Evolutionary conservation across 1,140 invertebrate species (phyloP), one percentile per base, ranked within the genome.

Genomic region (Triops cancriformis): DNA sequence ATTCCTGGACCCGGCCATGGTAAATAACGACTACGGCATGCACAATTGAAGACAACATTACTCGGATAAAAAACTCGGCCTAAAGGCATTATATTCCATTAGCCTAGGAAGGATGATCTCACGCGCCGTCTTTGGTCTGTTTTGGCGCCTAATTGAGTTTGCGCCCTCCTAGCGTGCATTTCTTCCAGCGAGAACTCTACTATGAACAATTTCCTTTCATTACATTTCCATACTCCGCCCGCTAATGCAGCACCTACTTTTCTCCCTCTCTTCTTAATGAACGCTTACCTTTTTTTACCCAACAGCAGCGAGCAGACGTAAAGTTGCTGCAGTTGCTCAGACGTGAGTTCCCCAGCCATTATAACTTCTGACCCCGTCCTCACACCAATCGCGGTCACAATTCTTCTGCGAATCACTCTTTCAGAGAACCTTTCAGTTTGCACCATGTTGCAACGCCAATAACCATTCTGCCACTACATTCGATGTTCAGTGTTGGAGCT

Each of bases 291-390:
- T 78, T 83, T 83, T 64, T 81, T 78, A 23, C 83, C 83, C 37
- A 83, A 80, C 14, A 84, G 79, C 26, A 84, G 80, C 74, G 83
- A 83, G 79, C 81, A 83, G 27, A 84, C 76, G 77, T 84, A 84
- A 26, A 84, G 80, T 78, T 84, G 82, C 78, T 84, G 83, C 78
- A 84, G 80, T 79, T 84, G 83, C 73, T 83, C 82, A 4, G 82
- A 79, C 12, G 80, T 84, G 41, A 84, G 81, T 79, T 84, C 83
- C n/a, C 82, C 82, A 27, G 77, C 51, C 51, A 64, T 64, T 10
- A 18, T 23, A 6, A 64, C 10, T 18, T n/a, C 2, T 64, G 51
- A 23, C 51, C 51, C 23, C 10, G 7, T 23, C 51, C 23, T 64
- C 3, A 23, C 23, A 18, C 14, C 6, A 64, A 64, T 64, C 23